Evolutionary conservation across 1,140 invertebrate genomes (phyloP).

Genomic region (Cydia splendana): DNA sequence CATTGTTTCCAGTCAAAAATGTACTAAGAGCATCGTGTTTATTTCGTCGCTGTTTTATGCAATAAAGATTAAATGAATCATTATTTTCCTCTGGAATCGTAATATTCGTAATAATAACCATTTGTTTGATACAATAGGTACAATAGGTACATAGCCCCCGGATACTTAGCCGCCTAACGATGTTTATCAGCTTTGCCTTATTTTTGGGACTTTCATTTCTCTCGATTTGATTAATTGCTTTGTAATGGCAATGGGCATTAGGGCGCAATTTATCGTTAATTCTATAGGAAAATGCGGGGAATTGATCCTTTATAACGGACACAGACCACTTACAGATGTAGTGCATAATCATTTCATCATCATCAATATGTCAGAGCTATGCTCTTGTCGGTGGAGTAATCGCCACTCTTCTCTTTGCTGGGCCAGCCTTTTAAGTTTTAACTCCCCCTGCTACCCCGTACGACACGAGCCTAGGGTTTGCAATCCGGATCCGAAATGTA

Average conservation of each 20-base stretch:
- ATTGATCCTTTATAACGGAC: conserved; percentile 39
- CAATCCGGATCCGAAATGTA: too few relatives aligned
- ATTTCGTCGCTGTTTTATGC: too few relatives aligned
- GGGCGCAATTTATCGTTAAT: conserved; percentile 64
- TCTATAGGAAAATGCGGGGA: conserved; percentile 42
- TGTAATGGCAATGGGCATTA: conserved; percentile 71
- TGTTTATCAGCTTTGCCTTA: conserved; percentile 35
- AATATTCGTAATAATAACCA: background rate
- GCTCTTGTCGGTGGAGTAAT: too few relatives aligned
- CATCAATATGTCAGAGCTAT: too few relatives aligned
- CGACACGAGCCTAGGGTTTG: too few relatives aligned
- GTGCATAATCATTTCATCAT: too few relatives aligned
- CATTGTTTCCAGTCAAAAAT: too few relatives aligned
- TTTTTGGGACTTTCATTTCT: conserved; percentile 51
- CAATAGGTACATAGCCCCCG: background rate
- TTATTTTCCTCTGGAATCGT: background rate
- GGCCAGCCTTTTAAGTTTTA: too few relatives aligned
- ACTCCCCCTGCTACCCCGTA: too few relatives aligned
- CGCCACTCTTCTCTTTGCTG: too few relatives aligned
- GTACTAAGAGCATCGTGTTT: too few relatives aligned
- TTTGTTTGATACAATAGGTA: conserved; percentile 14
- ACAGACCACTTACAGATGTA: background rate
- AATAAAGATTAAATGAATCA: background rate
- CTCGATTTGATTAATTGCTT: conserved; percentile 70
- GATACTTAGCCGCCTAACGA: conserved; percentile 33